These are phyloP conservation scores for Nemotelus nigrinus DNA, from an alignment of 2,888 invertebrate species.

Conservation along the genomic window DNA sequence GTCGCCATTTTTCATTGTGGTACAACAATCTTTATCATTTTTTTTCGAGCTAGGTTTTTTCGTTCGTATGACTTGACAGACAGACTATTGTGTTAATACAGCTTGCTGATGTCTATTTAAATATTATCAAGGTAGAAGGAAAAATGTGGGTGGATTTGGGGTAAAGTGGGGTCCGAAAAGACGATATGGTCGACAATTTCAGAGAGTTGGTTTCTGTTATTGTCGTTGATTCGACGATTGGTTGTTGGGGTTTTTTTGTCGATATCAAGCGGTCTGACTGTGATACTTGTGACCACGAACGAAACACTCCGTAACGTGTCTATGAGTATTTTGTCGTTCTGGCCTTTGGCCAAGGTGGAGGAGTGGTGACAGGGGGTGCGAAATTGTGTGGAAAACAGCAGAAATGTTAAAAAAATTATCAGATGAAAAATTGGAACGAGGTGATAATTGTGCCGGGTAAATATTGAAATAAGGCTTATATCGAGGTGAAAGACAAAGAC, in stretches of 20 bases:
- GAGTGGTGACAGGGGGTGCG: conserved; percentile 4
- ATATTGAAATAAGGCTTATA: conserved; percentile 34
- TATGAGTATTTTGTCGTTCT: conserved; percentile 4
- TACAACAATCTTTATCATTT: conserved; percentile 37
- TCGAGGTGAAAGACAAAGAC: neutral
- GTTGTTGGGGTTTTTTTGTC: conserved; percentile 1
- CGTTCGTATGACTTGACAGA: neutral
- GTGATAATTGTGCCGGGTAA: conserved; percentile 31
- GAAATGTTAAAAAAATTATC: conserved; percentile 1
- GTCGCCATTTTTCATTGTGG: conserved; percentile 11
- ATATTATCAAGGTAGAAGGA: neutral
- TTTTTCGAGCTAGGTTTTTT: conserved; percentile 3
- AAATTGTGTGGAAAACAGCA: conserved; percentile 35
- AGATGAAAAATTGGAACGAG: conserved; percentile 38
- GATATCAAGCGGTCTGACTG: neutral
- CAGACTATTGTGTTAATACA: conserved; percentile 26
- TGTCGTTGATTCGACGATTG: conserved; percentile 2
- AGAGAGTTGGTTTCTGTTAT: neutral
- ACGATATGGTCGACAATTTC: conserved; percentile 5
- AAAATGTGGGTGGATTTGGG: conserved; percentile 23
- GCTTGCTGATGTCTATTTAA: conserved; percentile 21
- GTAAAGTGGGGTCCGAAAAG: conserved; percentile 22
- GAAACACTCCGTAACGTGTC: neutral
- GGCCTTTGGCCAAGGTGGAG: conserved; percentile 21
- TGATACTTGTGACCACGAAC: conserved; percentile 4